Evolutionary conservation across 2,113 vertebrate genomes (phyloP).

Genomic region (Sclerurus mexicanus): DNA sequence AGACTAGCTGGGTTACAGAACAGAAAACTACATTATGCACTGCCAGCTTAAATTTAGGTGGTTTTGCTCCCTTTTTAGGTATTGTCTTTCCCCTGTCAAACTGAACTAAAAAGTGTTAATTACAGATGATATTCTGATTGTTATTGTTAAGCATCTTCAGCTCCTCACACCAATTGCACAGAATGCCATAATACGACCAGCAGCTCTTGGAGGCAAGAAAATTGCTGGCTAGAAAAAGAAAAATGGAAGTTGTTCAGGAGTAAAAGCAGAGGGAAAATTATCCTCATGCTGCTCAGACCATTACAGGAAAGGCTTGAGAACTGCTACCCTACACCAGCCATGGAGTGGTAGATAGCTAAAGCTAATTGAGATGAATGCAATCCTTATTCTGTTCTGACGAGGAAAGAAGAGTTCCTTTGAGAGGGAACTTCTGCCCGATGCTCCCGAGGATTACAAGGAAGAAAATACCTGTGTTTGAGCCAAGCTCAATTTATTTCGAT

Average conservation of each 20-base stretch:
- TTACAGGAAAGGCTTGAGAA: background rate
- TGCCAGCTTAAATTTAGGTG: background rate
- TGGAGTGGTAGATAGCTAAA: background rate
- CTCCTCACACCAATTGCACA: background rate
- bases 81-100: background rate
- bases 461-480: background rate
- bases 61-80: background rate
- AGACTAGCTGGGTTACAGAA: background rate
- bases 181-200: background rate
- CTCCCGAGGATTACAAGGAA: background rate
- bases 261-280: background rate
- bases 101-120: background rate
- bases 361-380: background rate
- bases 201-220: background rate
- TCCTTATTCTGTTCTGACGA: background rate
- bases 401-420: background rate
- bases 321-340: background rate
- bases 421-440: background rate
- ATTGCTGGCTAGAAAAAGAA: background rate
- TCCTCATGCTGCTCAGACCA: background rate
- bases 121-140: background rate
- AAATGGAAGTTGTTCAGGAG: background rate
- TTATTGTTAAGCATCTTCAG: background rate
- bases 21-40: background rate
- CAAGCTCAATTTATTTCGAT: constrained; percentile 7